A percentile compares a stretch with the other conserved stretches of the same genome.
Conservation (phyloP, 1,140 invertebrate species). For the Chelonus insularis region DNA sequence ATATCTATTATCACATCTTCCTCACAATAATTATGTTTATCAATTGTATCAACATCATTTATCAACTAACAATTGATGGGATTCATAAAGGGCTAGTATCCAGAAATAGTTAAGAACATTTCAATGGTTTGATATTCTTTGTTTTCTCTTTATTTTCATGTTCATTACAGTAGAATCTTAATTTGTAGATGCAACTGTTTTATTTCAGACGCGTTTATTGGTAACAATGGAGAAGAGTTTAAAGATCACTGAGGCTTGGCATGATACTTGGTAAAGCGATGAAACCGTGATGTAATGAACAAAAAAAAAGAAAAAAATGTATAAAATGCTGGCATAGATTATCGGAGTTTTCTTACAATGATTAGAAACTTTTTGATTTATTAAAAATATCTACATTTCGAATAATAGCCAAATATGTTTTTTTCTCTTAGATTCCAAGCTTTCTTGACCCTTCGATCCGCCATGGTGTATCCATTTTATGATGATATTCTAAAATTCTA, state of each 20-base stretch:
- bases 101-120: background rate
- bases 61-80: background rate
- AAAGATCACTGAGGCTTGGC: too few species aligned
- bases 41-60: too few species aligned
- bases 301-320: too few species aligned
- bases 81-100: background rate
- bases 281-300: too few species aligned
- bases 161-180: background rate
- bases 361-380: too few species aligned
- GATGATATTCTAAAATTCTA: too few species aligned
- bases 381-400: too few species aligned
- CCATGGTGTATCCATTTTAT: too few species aligned
- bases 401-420: too few species aligned
- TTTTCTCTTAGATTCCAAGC: constrained; percentile 31
- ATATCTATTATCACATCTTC: constrained; percentile 11
- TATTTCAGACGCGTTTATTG: constrained; percentile 22
- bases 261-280: too few species aligned
- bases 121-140: constrained; percentile 3
- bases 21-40: background rate
- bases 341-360: too few species aligned
- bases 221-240: constrained; percentile 10
- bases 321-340: too few species aligned
- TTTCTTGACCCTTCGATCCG: constrained; percentile 26
- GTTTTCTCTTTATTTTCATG: background rate
- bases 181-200: constrained; percentile 15